Conservation (phyloP, 2,888 invertebrate genomes). For the Lasioglossum villosulum region DNA sequence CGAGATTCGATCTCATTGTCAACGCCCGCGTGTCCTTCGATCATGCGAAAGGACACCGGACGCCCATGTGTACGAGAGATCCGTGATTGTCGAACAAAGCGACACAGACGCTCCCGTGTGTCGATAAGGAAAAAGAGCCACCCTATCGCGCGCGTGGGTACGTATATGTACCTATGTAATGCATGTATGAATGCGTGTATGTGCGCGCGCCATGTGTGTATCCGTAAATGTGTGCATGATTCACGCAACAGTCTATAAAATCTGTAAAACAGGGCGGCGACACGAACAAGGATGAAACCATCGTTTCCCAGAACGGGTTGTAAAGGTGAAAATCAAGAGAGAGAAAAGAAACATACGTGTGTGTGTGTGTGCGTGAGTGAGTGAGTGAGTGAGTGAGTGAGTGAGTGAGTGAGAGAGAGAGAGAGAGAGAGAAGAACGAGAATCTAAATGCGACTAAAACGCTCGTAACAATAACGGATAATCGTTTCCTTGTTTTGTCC, state of each 20-base stretch:
- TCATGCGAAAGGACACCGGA: constrained; percentile 24
- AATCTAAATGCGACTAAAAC: constrained; percentile 47
- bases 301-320: constrained; percentile 29
- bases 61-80: constrained; percentile 14
- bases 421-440: constrained; percentile 23
- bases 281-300: constrained; percentile 30
- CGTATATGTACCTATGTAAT: not conserved
- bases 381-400: not conserved
- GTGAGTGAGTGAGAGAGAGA: not conserved
- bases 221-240: constrained; percentile 14
- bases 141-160: not conserved
- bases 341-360: not conserved
- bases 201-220: not conserved
- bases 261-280: constrained; percentile 49
- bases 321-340: constrained; percentile 15
- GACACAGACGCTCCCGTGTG: constrained; percentile 16
- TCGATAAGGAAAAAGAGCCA: constrained; percentile 24
- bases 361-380: too few relatives aligned
- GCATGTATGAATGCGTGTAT: not conserved
- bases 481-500: constrained; percentile 7
- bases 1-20: not conserved
- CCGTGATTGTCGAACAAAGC: constrained; percentile 58
- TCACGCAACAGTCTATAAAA: constrained; percentile 58
- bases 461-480: constrained; percentile 40
- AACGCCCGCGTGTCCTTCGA: constrained; percentile 12